Base-by-base conservation (phyloP, 2,888 invertebrate genomes). In the Ditula angustiorana region DNA sequence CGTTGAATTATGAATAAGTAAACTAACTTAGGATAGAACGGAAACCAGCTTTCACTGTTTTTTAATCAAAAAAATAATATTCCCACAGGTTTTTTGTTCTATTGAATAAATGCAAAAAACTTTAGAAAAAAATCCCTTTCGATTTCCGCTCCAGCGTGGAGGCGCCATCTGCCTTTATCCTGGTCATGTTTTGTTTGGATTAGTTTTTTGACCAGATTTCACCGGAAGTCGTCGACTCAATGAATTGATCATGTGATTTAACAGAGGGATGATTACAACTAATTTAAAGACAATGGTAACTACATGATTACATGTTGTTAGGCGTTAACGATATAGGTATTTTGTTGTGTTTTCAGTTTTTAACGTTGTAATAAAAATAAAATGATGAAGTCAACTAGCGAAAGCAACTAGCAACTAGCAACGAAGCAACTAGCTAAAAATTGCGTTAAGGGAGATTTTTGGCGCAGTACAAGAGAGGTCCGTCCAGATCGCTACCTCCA, bases 121-220 rank as follows among this genome's bases (percentile, higher is more conserved):
- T 74, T n/a, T 62, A 21, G 56, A 67, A 86, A 87, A 86, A 87
- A 87, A 77, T 81, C 78, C 86, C 92, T 92, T 92, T 92, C 92
- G 91, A 90, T 92, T 92, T 92, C 92, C 92, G 90, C 77, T 78
- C 79, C 63, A n/a, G n/a, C n/a, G 61, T 65, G 66, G 72, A 81
- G 88, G 90, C 90, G 90, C 92, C 92, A 92, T 91, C 90, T 92
- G 92, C 87, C 74, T 78, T 82, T 78, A 81, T 87, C 84, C 86
- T 83, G 80, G 83, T 85, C 84, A 82, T 83, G 85, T 87, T 89
- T 88, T 88, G 85, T 88, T 88, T 86, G 82, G 78, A 86, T 83
- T 76, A 73, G 71, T 80, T 86, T 88, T 89, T 86, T 75, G 71
- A 72, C 73, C 74, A 74, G 88, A 88, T 90, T 89, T 86, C 86